These are phyloP conservation scores for Pachymerium ferrugineum DNA, from an alignment of 2,888 invertebrate genomes.

Conservation along the genomic window DNA sequence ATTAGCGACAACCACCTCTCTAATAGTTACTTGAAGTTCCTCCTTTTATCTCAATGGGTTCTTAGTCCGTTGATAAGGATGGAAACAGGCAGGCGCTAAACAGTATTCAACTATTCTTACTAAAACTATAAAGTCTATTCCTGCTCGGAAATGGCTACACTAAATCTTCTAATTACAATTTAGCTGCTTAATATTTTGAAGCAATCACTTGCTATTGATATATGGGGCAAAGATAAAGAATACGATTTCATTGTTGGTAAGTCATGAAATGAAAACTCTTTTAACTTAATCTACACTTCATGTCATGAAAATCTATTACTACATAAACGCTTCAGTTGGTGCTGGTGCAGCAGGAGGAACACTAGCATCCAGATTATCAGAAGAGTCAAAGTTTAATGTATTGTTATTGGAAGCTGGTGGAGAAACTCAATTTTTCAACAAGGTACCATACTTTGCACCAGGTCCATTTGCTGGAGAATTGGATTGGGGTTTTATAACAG, in stretches of 20 bases:
- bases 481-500: constrained; percentile 14
- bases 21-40: too few relatives aligned
- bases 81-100: too few relatives aligned
- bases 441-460: constrained; percentile 61
- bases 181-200: not conserved
- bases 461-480: constrained; percentile 47
- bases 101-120: not conserved
- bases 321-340: constrained; percentile 53
- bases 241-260: not conserved
- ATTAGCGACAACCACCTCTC: too few relatives aligned
- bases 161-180: too few relatives aligned
- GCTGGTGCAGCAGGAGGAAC: constrained; percentile 62
- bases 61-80: too few relatives aligned
- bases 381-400: constrained; percentile 46
- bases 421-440: constrained; percentile 59
- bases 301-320: too few relatives aligned
- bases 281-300: not conserved
- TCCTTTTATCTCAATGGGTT: too few relatives aligned
- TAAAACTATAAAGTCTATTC: too few relatives aligned
- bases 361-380: constrained; percentile 52
- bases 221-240: not conserved
- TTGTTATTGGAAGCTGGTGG: constrained; percentile 67
- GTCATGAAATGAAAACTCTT: too few relatives aligned
- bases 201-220: not conserved
- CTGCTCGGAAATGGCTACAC: too few relatives aligned